These are phyloP conservation scores for Syrista parreyssii DNA, from an alignment of 2,888 invertebrate species.

Conservation along the genomic window DNA sequence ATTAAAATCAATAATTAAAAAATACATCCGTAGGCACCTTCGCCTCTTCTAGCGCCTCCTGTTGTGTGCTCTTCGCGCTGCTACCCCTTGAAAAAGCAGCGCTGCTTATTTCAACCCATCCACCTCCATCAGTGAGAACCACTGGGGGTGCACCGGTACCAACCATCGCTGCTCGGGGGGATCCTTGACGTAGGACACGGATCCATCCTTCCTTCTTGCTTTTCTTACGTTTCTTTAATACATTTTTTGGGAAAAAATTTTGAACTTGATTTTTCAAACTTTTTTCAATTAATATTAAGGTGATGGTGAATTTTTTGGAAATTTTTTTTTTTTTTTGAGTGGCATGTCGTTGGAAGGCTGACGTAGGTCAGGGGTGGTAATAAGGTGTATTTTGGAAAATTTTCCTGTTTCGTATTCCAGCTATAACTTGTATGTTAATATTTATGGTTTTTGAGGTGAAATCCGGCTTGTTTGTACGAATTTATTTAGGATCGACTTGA, in stretches of 20 bases:
- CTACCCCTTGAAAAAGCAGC: background rate
- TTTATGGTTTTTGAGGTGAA: background rate
- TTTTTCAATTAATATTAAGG: background rate
- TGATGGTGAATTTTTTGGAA: background rate
- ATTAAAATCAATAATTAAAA: slow-evolving; percentile 67
- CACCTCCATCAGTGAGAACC: slow-evolving; percentile 32
- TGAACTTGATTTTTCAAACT: background rate
- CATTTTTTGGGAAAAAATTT: background rate
- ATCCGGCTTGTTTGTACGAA: background rate
- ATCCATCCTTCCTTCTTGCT: background rate
- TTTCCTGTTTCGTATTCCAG: background rate
- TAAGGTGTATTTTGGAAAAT: background rate
- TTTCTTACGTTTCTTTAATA: background rate
- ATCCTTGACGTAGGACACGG: background rate
- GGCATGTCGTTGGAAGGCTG: background rate
- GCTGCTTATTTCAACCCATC: background rate
- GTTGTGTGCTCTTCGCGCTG: slow-evolving; percentile 38
- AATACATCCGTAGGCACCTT: slow-evolving; percentile 65
- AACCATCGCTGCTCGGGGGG: background rate
- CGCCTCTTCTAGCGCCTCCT: slow-evolving; percentile 62
- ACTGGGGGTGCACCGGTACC: slow-evolving; percentile 23
- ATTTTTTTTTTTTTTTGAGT: background rate
- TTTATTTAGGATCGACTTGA: background rate
- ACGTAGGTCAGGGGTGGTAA: background rate
- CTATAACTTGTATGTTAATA: background rate